Conservation (phyloP, 2,888 invertebrate genomes). For the Fissipunctia ypsillon region DNA sequence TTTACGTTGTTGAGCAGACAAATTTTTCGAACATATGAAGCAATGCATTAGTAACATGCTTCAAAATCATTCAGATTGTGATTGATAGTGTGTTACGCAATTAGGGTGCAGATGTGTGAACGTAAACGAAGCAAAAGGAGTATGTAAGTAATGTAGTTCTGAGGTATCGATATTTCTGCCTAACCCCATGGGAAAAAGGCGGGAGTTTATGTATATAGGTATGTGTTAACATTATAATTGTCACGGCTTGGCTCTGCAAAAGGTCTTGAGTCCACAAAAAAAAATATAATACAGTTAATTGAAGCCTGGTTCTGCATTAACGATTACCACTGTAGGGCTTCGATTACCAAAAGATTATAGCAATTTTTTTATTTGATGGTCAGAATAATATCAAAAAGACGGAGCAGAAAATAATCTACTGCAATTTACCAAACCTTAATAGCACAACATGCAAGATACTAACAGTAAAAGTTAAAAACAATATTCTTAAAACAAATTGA, state of each 20-base stretch:
- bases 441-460: not conserved
- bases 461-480: constrained; percentile 13
- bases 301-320: not conserved
- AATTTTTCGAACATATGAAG: no score
- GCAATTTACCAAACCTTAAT: not conserved
- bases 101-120: no score
- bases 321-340: not conserved
- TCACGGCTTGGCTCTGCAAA: not conserved
- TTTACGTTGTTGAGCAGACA: no score
- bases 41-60: no score
- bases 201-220: not conserved
- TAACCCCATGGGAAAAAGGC: not conserved
- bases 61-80: no score
- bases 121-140: not conserved
- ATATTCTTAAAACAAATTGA: constrained; percentile 36
- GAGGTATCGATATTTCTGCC: no score
- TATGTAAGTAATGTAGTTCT: no score
- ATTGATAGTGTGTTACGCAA: no score
- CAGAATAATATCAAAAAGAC: not conserved
- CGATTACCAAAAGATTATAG: not conserved
- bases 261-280: no score
- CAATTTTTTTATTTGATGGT: not conserved
- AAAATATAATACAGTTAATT: not conserved
- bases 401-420: not conserved
- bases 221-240: not conserved